Evolutionary conservation across 2,113 vertebrate genomes (phyloP), one percentile per base, ranked within the genome.

Genomic region (Zosterops hypoxanthus): DNA sequence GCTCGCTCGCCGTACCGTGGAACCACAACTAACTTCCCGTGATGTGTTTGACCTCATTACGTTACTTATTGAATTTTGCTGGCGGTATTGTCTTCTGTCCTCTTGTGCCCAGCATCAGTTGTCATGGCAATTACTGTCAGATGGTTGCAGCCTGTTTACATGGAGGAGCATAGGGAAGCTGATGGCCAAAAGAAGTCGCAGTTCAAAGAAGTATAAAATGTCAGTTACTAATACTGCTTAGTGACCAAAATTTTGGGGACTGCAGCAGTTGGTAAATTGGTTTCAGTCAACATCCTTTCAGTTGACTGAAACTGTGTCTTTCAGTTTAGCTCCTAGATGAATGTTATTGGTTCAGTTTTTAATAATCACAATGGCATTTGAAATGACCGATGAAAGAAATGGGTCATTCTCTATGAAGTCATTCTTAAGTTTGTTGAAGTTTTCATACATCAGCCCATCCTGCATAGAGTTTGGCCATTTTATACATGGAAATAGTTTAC

Each of bases 91-190:
- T 88, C 47, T 77, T 63, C 52, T 6, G 2, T 82, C 81, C 85
- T 88, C 59, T 47, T 66, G 87, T 39, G 92, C 83, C 66, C 42
- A 73, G 66, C 78, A 60, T 66, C 82, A 66, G 70, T 95, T 96
- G 87, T 90, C 87, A 68, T 63, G 47, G 47, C 79, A 91, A 68
- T 94, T 93, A n/a, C 72, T 93, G 42, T 94, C 93, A 87, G 87
- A 63, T 61, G 50, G 50, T 50, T 73, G 70, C 55, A 90, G 70
- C 61, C 52, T 24, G 12, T 42, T 12, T n/a, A 78, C 84, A 86
- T 70, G 55, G 55, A 88, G 56, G 33, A 88, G 21, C 1, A 2
- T n/a, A 46, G 68, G 75, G 77, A 92, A 85, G 55, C 47, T 70
- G 73, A 63, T 81, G 82, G 42, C 24, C 47, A 68, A 39, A 86